These are phyloP conservation scores for Fragum sueziense DNA, from an alignment of 2,888 invertebrate genomes.

Conservation along the genomic window DNA sequence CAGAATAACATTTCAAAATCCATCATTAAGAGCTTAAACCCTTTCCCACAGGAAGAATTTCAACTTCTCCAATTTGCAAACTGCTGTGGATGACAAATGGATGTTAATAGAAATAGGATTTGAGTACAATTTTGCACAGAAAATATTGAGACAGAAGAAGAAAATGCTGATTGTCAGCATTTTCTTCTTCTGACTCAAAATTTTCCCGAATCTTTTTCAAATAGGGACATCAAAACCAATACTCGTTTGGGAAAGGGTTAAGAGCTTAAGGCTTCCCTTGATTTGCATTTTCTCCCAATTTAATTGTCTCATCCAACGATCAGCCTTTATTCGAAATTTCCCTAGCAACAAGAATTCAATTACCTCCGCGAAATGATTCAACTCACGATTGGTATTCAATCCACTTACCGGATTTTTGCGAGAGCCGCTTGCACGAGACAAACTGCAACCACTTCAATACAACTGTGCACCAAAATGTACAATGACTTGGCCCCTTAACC, in stretches of 20 bases:
- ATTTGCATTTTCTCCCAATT: slow-evolving; percentile 27
- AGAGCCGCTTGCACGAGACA: background rate
- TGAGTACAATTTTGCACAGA: no score
- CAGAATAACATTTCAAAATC: slow-evolving; percentile 19
- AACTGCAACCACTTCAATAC: slow-evolving; percentile 20
- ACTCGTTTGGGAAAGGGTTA: no score
- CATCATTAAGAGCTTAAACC: slow-evolving; percentile 15
- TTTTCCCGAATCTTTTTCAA: no score
- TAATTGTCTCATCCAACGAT: slow-evolving; percentile 19
- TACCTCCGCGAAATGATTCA: slow-evolving; percentile 16
- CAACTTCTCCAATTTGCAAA: no score
- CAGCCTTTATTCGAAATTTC: slow-evolving; percentile 28
- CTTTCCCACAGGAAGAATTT: background rate
- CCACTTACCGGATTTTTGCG: slow-evolving; percentile 1
- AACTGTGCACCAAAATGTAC: slow-evolving; percentile 5
- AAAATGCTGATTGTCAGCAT: no score
- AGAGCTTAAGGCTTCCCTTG: slow-evolving; percentile 8
- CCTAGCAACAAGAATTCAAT: slow-evolving; percentile 29
- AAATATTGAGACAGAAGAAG: no score
- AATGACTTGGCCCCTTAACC: background rate
- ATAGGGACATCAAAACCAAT: no score
- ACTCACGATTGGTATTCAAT: background rate
- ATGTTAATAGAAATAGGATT: no score
- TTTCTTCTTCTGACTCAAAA: no score
- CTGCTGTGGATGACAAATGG: no score